Conservation (phyloP, 2,113 vertebrate species). For the Galbula dea region DNA sequence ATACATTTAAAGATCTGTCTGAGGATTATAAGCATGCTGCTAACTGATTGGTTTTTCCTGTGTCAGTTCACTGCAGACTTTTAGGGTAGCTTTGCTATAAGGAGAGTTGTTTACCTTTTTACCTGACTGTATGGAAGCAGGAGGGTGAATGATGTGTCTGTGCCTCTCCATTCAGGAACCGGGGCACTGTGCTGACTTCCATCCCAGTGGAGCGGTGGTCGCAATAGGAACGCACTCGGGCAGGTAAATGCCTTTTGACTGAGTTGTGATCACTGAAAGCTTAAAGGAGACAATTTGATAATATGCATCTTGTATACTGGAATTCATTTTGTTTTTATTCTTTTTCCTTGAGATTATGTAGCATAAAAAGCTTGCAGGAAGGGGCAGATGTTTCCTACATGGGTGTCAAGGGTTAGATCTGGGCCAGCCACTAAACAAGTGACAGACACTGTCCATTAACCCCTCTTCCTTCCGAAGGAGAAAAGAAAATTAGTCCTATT, state of each 20-base stretch:
- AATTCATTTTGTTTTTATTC: neutral
- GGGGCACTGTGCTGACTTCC: conserved; percentile 97
- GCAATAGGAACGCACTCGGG: conserved; percentile 96
- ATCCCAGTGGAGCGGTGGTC: conserved; percentile 93
- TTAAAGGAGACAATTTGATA: neutral
- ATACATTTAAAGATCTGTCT: neutral
- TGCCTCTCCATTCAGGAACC: conserved; percentile 81
- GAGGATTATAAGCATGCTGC: neutral
- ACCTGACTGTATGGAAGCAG: neutral
- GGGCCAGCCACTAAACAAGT: no score
- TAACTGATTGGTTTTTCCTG: neutral
- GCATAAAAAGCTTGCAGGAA: neutral
- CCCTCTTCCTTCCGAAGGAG: no score
- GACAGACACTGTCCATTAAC: no score
- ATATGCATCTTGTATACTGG: fast-evolving
- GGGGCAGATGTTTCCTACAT: neutral
- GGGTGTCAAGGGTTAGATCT: no score
- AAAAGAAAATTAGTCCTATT: no score
- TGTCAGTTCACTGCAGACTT: neutral
- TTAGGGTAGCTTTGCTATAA: neutral
- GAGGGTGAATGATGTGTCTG: neutral
- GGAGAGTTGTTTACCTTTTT: neutral
- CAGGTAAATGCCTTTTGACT: conserved; percentile 73
- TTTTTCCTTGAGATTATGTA: neutral
- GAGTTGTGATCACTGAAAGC: neutral